A percentile compares a stretch with the other conserved stretches of the same genome.
phyloP scores from a whole-genome alignment of 1,140 invertebrate species.

The Trissolcus basalis region DNA sequence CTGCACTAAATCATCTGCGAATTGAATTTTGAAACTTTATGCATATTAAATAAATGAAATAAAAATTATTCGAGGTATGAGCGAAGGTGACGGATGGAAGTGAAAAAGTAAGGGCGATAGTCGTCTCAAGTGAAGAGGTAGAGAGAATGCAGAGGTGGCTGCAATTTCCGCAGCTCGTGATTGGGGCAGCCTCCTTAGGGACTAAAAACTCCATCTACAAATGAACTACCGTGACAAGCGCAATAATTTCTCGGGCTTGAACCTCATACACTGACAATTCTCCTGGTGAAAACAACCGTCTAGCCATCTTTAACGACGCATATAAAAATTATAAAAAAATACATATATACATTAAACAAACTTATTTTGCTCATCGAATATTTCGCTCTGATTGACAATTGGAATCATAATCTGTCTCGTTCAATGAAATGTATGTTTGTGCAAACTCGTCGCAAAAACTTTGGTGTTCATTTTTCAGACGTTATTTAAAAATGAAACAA shows the following conservation, averaged over 20 bases:
- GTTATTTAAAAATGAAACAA: too few relatives aligned
- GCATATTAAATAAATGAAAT: slow-evolving; percentile 54
- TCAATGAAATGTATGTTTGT: too few relatives aligned
- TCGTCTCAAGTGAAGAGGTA: slow-evolving; percentile 64
- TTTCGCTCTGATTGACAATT: too few relatives aligned
- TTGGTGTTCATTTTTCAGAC: too few relatives aligned
- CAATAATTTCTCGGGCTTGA: slow-evolving; percentile 80
- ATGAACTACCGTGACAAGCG: slow-evolving; percentile 84
- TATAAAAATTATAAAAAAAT: slow-evolving; percentile 29
- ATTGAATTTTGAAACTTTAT: slow-evolving; percentile 9
- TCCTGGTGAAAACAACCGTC: slow-evolving; percentile 56
- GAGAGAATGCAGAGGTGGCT: slow-evolving; percentile 66
- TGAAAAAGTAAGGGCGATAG: slow-evolving; percentile 57
- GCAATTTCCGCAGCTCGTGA: slow-evolving; percentile 84
- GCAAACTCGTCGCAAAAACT: too few relatives aligned
- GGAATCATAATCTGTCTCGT: too few relatives aligned
- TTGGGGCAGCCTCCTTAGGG: slow-evolving; percentile 81
- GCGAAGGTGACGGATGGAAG: slow-evolving; percentile 67
- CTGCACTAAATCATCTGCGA: too few relatives aligned
- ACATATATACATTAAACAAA: too few relatives aligned
- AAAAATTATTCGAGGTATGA: slow-evolving; percentile 57
- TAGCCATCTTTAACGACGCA: slow-evolving; percentile 46
- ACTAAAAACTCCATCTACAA: slow-evolving; percentile 84
- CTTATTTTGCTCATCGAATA: too few relatives aligned
- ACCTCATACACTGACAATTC: slow-evolving; percentile 56